Percentiles rank a stretch among this genome's conserved stretches.
phyloP scores from a whole-genome alignment of 2,113 vertebrate genomes.

The Epinephelus cyanopodus region DNA sequence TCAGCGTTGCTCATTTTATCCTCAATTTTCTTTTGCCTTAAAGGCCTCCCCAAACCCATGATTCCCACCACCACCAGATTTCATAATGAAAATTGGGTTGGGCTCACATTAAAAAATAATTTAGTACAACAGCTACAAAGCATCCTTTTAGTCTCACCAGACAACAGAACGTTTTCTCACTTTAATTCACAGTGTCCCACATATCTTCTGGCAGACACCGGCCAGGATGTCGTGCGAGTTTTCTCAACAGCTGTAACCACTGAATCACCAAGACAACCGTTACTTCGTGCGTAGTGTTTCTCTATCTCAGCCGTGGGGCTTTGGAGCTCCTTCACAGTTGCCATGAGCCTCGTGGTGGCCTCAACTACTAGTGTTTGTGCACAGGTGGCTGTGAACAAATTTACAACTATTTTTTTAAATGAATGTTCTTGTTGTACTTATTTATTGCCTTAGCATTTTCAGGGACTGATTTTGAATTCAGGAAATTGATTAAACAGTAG shows the following conservation, averaged over 20 bases:
- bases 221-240: neutral
- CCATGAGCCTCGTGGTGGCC: neutral
- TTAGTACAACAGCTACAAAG: neutral
- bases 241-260: neutral
- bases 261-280: conserved; percentile 23
- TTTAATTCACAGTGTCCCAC: neutral
- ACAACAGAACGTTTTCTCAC: neutral
- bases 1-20: neutral
- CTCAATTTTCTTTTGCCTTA: neutral
- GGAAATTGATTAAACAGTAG: no score
- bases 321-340: neutral
- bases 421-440: no score
- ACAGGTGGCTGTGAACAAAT: neutral
- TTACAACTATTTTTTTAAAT: neutral
- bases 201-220: neutral
- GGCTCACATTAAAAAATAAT: neutral
- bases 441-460: neutral
- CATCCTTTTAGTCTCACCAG: neutral
- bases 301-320: neutral
- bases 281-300: neutral
- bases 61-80: neutral
- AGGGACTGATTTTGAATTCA: no score
- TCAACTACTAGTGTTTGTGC: neutral
- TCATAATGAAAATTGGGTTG: neutral
- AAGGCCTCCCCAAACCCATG: neutral